Evolutionary conservation across 2,113 vertebrate species (phyloP).

Genomic region (Pituophis catenifer): DNA sequence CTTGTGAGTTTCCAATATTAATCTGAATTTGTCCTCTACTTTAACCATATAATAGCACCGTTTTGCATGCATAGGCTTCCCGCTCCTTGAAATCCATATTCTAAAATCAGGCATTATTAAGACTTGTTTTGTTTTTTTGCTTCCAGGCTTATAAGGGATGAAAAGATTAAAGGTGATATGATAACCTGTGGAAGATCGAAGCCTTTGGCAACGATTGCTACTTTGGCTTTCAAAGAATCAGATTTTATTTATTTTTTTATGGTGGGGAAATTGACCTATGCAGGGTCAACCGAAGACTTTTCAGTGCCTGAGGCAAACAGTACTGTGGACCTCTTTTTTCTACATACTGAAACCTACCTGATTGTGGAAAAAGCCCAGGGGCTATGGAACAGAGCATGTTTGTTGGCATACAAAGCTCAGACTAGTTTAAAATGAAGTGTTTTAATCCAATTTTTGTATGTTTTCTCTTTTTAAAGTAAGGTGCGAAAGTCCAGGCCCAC

Average conservation of each 20-base stretch:
- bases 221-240: neutral
- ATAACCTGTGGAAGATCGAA: neutral
- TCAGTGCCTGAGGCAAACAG: neutral
- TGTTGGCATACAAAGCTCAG: neutral
- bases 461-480: neutral
- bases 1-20: conserved; percentile 1
- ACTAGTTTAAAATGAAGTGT: neutral
- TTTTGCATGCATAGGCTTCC: neutral
- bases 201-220: neutral
- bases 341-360: neutral
- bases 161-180: neutral
- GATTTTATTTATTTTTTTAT: neutral
- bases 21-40: neutral
- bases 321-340: neutral
- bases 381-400: neutral
- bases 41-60: accelerated
- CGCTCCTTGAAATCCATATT: neutral
- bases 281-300: neutral
- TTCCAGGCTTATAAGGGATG: neutral
- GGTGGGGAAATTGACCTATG: neutral
- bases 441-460: neutral
- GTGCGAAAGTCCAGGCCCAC: neutral
- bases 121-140: neutral
- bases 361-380: neutral
- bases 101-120: neutral